Conservation (phyloP, 2,888 invertebrate genomes). For the Cylloceria caligata region DNA sequence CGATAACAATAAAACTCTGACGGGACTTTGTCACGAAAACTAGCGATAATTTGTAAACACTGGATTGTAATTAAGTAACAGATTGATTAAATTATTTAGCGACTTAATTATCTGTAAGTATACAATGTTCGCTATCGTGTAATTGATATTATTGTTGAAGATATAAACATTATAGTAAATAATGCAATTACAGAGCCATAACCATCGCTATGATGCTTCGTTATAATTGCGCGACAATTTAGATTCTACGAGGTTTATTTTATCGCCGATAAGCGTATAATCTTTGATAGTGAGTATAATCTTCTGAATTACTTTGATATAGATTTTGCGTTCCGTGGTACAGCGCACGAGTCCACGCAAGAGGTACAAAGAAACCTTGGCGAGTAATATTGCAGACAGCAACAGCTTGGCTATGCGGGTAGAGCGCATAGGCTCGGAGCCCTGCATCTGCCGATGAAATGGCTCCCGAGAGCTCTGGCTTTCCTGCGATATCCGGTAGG, state of each 20-base stretch:
- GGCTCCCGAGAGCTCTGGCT: conserved; percentile 16
- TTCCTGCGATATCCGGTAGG: conserved; percentile 10
- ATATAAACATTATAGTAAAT: not conserved
- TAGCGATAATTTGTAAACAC: no score
- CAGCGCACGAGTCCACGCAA: not conserved
- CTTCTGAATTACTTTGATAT: conserved; percentile 3
- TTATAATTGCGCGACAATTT: conserved; percentile 14
- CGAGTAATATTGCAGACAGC: conserved; percentile 9
- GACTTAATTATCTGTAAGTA: not conserved
- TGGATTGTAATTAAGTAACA: no score
- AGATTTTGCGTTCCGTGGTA: not conserved
- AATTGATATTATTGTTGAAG: not conserved
- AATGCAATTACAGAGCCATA: not conserved
- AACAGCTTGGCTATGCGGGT: not conserved
- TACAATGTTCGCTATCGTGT: not conserved
- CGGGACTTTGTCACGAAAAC: no score
- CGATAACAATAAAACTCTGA: no score
- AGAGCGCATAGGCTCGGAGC: not conserved
- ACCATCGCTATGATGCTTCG: no score
- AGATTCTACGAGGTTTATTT: conserved; percentile 11
- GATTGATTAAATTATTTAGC: no score
- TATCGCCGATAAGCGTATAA: not conserved
- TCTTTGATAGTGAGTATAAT: not conserved
- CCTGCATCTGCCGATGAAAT: conserved; percentile 18
- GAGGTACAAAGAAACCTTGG: conserved; percentile 3